Conservation (phyloP, 2,797 vertebrate genomes). For the Lepilemur ruficaudatus region DNA sequence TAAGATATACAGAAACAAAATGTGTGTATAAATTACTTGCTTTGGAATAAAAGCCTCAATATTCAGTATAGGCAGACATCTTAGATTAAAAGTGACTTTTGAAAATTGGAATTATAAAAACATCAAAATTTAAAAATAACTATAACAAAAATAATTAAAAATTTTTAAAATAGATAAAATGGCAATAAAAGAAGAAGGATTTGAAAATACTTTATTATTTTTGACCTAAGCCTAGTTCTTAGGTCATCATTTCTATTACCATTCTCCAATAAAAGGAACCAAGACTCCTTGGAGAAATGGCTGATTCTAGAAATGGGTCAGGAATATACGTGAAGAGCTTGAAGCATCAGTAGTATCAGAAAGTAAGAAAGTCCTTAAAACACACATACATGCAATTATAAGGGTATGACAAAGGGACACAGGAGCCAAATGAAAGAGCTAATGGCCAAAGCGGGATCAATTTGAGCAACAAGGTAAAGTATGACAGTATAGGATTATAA, state of each 20-base stretch:
- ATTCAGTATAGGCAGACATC: background rate
- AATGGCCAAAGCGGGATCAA: background rate
- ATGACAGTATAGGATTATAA: background rate
- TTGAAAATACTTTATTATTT: background rate
- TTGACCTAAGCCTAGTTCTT: background rate
- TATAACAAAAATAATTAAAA: background rate
- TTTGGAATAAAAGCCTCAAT: conserved; percentile 11
- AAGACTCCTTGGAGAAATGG: background rate
- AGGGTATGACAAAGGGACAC: background rate
- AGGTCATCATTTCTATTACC: background rate
- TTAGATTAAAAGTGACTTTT: background rate
- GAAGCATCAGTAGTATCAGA: background rate
- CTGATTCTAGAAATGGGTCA: background rate
- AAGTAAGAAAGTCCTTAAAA: background rate
- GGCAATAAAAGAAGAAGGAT: background rate
- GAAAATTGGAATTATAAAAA: background rate
- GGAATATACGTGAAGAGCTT: background rate
- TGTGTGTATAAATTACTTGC: background rate
- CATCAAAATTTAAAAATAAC: background rate
- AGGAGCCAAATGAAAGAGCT: background rate
- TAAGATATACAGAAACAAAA: conserved; percentile 1
- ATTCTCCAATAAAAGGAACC: background rate
- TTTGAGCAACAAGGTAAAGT: background rate
- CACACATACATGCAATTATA: background rate
- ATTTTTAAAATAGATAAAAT: background rate